phyloP scores from a whole-genome alignment of 2,113 vertebrate species.

The Corvus cornix region DNA sequence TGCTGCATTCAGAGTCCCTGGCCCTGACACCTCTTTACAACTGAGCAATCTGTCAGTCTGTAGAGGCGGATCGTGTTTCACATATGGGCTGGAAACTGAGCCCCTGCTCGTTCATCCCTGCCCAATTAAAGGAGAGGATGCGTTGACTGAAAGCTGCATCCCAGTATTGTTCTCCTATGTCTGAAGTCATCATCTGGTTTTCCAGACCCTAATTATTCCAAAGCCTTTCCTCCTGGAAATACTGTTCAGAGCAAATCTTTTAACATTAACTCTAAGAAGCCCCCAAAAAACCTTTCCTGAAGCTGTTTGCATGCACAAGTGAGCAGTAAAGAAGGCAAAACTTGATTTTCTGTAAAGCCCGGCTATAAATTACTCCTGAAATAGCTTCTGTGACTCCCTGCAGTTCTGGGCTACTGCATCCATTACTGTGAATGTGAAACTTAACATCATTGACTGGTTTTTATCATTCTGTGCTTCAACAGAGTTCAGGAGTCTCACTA shows the following conservation, averaged over 20 bases:
- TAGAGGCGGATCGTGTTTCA: not conserved
- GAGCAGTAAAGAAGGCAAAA: not conserved
- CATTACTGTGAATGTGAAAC: not conserved
- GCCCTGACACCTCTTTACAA: not conserved
- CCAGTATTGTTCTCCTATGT: not conserved
- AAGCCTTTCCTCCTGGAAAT: not conserved
- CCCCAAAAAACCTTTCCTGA: not conserved
- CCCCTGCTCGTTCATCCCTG: not conserved
- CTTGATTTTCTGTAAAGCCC: not conserved
- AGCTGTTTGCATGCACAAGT: not conserved
- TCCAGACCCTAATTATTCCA: not conserved
- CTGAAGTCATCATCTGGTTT: not conserved
- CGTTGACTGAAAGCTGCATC: not conserved
- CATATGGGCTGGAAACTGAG: not conserved
- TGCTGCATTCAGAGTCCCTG: not conserved
- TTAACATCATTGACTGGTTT: not conserved
- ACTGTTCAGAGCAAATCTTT: not conserved
- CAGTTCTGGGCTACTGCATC: not conserved
- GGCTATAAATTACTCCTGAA: not conserved
- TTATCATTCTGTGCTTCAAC: not conserved
- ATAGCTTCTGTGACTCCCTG: not conserved
- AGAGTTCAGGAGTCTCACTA: not conserved
- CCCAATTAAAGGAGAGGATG: not conserved
- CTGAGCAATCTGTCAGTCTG: not conserved
- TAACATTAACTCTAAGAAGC: not conserved